Percentiles rank a stretch among this genome's conserved stretches.
These are phyloP conservation scores for Selenia dentaria DNA, from an alignment of 2,888 invertebrate species.

Conservation along the genomic window DNA sequence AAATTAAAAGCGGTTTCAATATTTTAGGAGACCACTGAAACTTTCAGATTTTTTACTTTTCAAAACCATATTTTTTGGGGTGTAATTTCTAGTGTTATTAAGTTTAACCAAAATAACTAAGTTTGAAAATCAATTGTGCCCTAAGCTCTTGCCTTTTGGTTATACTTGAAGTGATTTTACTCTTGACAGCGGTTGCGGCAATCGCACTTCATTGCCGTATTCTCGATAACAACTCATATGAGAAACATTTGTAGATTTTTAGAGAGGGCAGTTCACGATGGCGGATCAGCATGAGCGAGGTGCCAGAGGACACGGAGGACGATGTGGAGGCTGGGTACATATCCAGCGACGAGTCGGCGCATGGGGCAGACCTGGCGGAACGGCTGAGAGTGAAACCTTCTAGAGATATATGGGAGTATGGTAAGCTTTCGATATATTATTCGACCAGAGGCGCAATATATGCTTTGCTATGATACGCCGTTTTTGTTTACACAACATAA, in stretches of 20 bases:
- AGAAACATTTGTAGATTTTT: constrained; percentile 48
- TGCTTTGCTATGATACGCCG: no score
- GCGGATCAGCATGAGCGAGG: constrained; percentile 68
- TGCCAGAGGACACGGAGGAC: constrained; percentile 70
- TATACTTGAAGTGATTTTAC: not conserved
- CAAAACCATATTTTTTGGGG: not conserved
- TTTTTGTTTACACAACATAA: no score
- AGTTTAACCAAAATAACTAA: no score
- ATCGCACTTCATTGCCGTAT: no score
- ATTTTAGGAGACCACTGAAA: not conserved
- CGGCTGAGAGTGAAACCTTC: constrained; percentile 71
- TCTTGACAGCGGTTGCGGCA: not conserved
- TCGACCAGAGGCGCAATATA: no score
- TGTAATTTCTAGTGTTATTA: no score
- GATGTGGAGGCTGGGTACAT: constrained; percentile 74
- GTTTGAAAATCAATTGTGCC: no score
- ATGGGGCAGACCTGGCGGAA: constrained; percentile 74
- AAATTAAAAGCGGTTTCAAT: not conserved
- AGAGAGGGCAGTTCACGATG: constrained; percentile 68
- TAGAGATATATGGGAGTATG: constrained; percentile 76
- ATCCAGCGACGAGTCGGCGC: constrained; percentile 83
- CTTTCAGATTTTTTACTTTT: not conserved
- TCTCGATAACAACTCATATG: no score
- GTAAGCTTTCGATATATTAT: constrained; percentile 40
- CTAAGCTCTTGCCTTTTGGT: no score